phyloP scores from a whole-genome alignment of 2,888 invertebrate species.

The Nezara viridula region DNA sequence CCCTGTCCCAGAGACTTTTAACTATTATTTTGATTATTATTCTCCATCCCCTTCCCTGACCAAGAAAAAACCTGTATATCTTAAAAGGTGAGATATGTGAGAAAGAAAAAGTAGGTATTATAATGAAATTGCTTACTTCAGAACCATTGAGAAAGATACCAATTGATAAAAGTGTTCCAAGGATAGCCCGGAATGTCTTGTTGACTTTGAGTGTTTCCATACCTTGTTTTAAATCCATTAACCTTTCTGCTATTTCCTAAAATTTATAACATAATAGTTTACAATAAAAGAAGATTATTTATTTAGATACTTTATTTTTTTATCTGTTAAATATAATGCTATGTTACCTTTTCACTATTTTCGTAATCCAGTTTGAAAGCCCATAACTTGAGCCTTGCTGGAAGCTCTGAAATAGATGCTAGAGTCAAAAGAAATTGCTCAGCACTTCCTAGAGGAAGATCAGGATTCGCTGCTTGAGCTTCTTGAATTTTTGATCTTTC shows the following conservation, averaged over 20 bases:
- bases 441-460: constrained; percentile 92
- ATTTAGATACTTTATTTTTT: background rate
- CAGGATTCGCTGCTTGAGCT: constrained; percentile 92
- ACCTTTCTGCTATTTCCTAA: constrained; percentile 97
- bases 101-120: too few species aligned
- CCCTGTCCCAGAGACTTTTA: too few species aligned
- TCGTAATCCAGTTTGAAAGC: constrained; percentile 99
- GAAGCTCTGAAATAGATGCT: constrained; percentile 94
- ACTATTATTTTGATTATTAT: too few species aligned
- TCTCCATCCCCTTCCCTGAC: too few species aligned
- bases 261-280: constrained; percentile 67
- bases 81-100: too few species aligned
- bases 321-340: background rate
- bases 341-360: constrained; percentile 86
- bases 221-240: constrained; percentile 98
- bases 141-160: constrained; percentile 71
- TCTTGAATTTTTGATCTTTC: constrained; percentile 96
- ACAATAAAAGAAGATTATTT: constrained; percentile 53
- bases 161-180: constrained; percentile 93
- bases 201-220: constrained; percentile 91
- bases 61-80: too few species aligned
- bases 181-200: constrained; percentile 94
- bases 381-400: constrained; percentile 95
- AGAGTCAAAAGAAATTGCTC: constrained; percentile 98
- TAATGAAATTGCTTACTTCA: constrained; percentile 69